Evolutionary conservation across 2,888 invertebrate species (phyloP).

Genomic region (Cataglyphis cursor): DNA sequence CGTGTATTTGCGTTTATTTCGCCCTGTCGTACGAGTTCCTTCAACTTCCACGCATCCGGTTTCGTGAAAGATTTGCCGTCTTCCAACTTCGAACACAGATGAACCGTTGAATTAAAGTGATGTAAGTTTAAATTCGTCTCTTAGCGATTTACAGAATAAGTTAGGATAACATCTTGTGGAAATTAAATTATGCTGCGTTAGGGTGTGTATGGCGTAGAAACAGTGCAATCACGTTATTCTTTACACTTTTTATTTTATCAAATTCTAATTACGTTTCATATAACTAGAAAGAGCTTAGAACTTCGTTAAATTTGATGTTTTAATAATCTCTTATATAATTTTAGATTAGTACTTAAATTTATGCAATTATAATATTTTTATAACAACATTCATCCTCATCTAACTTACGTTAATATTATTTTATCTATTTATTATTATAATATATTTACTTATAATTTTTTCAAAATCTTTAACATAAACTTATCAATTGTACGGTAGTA

Average conservation of each 20-base stretch:
- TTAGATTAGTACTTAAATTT: neutral
- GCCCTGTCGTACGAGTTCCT: conserved; percentile 12
- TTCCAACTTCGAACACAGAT: neutral
- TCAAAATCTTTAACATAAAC: neutral
- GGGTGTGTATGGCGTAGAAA: neutral
- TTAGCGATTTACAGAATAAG: neutral
- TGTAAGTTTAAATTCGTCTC: neutral
- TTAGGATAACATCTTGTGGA: neutral
- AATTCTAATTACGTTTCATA: neutral
- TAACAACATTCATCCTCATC: neutral
- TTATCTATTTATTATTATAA: neutral
- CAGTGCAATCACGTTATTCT: neutral
- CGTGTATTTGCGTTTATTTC: neutral
- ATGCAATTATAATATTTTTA: neutral
- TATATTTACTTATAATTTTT: neutral
- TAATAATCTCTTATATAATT: neutral
- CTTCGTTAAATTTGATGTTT: neutral
- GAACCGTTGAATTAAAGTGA: conserved; percentile 9
- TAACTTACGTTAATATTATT: neutral
- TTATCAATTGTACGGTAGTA: neutral
- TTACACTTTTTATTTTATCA: neutral
- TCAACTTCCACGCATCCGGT: conserved; percentile 24
- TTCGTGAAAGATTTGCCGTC: neutral
- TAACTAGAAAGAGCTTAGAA: neutral
- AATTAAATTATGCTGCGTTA: neutral